phyloP scores from a whole-genome alignment of 2,888 invertebrate genomes.

The Pteria penguin region DNA sequence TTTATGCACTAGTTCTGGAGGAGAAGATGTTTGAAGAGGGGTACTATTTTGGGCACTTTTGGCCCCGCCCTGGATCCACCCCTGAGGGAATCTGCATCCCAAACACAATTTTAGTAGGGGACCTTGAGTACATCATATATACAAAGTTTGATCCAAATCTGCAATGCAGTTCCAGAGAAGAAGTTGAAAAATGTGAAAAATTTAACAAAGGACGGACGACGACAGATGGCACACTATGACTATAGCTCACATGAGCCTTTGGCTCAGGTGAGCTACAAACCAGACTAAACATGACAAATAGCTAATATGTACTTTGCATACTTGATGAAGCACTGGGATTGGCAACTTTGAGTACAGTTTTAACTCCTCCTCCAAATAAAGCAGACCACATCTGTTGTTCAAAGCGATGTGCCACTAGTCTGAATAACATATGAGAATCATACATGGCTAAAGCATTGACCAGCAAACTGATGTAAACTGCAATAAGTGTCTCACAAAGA shows the following conservation, averaged over 20 bases:
- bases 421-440: slow-evolving; percentile 91
- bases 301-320: slow-evolving; percentile 2
- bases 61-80: too few species aligned
- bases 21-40: too few species aligned
- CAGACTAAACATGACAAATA: background rate
- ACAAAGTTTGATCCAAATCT: too few species aligned
- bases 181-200: too few species aligned
- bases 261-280: background rate
- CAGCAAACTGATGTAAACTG: slow-evolving; percentile 94
- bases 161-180: too few species aligned
- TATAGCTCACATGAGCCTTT: too few species aligned
- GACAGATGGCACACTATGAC: background rate
- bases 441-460: slow-evolving; percentile 95
- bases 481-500: slow-evolving; percentile 94
- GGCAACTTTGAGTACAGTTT: slow-evolving; percentile 76
- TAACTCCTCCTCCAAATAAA: slow-evolving; percentile 81
- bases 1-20: too few species aligned
- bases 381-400: slow-evolving; percentile 86
- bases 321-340: slow-evolving; percentile 19
- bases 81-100: too few species aligned
- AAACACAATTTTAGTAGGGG: too few species aligned
- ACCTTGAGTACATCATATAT: too few species aligned
- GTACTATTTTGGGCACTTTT: too few species aligned
- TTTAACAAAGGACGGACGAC: background rate
- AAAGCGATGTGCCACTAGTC: slow-evolving; percentile 90